phyloP scores from a whole-genome alignment of 2,113 vertebrate species.

The Chrysemys picta region DNA sequence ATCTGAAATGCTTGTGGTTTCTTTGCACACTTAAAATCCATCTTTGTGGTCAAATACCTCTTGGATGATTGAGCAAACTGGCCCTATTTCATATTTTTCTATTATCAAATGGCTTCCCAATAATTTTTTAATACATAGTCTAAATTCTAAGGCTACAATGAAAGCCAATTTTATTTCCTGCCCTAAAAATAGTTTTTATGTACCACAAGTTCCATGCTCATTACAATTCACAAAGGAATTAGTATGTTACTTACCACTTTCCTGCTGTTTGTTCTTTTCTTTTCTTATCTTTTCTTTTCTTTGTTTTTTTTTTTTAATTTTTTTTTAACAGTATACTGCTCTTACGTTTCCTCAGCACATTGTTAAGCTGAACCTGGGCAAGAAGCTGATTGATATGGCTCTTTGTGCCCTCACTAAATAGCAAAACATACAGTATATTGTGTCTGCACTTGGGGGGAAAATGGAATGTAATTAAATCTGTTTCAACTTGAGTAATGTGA shows the following conservation, averaged over 20 bases:
- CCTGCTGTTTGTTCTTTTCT: not conserved
- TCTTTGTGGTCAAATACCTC: not conserved
- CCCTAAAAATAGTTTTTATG: not conserved
- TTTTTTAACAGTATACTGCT: not conserved
- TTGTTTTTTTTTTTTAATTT: not conserved
- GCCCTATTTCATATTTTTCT: not conserved
- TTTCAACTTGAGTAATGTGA: constrained; percentile 56
- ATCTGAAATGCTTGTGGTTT: not conserved
- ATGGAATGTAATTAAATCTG: constrained; percentile 66
- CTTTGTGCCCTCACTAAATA: constrained; percentile 62
- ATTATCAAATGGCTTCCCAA: not conserved
- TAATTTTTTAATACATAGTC: not conserved
- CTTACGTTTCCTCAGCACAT: constrained; percentile 39
- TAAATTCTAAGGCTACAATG: not conserved
- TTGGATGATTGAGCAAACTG: not conserved
- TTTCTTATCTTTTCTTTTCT: not conserved
- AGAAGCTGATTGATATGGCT: constrained; percentile 59
- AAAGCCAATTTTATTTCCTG: not conserved
- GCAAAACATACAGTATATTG: constrained; percentile 39
- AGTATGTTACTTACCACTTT: not conserved
- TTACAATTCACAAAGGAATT: not conserved
- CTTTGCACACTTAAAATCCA: constrained; percentile 12
- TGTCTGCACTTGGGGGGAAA: constrained; percentile 26
- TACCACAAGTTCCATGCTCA: constrained; percentile 4
- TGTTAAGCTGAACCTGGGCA: not conserved